Evolutionary conservation across 1,140 invertebrate species (phyloP).

Genomic region (Hycleus phaleratus): DNA sequence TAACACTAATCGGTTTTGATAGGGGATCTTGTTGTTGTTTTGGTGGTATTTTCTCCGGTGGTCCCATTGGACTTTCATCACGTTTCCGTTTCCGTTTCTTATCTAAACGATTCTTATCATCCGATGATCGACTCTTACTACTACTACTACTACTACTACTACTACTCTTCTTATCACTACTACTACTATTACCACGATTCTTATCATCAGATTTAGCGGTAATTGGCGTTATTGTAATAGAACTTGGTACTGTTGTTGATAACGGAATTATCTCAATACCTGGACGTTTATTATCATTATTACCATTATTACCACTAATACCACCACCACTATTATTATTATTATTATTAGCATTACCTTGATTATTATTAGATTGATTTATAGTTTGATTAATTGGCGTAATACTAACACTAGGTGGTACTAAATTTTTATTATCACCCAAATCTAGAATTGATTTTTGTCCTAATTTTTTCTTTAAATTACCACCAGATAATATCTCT

Average conservation of each 20-base stretch:
- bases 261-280: slow-evolving; percentile 78
- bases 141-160: slow-evolving; percentile 40
- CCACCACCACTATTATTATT: not conserved
- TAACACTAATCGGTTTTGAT: slow-evolving; percentile 63
- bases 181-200: slow-evolving; percentile 48
- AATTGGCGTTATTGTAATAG: slow-evolving; percentile 79
- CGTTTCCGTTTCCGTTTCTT: slow-evolving; percentile 73
- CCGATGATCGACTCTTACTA: slow-evolving; percentile 46
- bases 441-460: slow-evolving; percentile 41
- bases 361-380: not conserved
- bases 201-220: slow-evolving; percentile 53
- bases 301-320: not conserved
- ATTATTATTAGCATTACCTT: not conserved
- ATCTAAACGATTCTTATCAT: slow-evolving; percentile 59
- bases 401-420: slow-evolving; percentile 69
- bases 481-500: slow-evolving; percentile 44
- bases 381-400: slow-evolving; percentile 51
- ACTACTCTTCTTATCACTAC: not conserved
- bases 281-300: slow-evolving; percentile 46
- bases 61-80: slow-evolving; percentile 70
- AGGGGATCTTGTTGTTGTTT: slow-evolving; percentile 56
- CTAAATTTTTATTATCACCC: slow-evolving; percentile 51
- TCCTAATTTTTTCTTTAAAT: slow-evolving; percentile 41
- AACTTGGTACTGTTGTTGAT: slow-evolving; percentile 58
- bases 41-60: slow-evolving; percentile 68